Evolutionary conservation across 2,797 vertebrate genomes (phyloP).

Genomic region (Chromobotia macracanthus): DNA sequence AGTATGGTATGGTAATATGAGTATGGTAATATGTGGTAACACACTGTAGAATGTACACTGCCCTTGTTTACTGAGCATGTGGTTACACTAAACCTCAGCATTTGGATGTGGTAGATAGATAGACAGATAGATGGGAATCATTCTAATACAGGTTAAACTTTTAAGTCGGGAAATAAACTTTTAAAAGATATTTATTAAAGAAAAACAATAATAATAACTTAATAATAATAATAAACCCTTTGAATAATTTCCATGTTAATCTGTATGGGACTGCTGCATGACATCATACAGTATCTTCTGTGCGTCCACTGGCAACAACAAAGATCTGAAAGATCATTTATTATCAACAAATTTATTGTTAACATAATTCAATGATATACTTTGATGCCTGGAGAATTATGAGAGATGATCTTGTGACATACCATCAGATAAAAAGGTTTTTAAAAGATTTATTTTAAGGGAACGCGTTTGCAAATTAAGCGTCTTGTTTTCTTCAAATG

Average conservation of each 20-base stretch:
- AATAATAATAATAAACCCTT: too few relatives aligned
- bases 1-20: not conserved
- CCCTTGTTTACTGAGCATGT: slow-evolving; percentile 1
- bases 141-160: too few relatives aligned
- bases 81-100: slow-evolving; percentile 8
- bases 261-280: not conserved
- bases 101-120: not conserved
- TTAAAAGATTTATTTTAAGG: not conserved
- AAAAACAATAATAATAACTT: too few relatives aligned
- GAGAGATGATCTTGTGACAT: too few relatives aligned
- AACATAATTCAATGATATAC: too few relatives aligned
- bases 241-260: too few relatives aligned
- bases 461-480: slow-evolving; percentile 51
- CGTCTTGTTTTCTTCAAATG: slow-evolving; percentile 38
- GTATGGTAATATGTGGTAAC: slow-evolving; percentile 36
- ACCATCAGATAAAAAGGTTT: not conserved
- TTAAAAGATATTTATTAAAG: too few relatives aligned
- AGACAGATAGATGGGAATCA: not conserved
- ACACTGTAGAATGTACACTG: not conserved
- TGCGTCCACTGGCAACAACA: not conserved
- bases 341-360: too few relatives aligned
- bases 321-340: too few relatives aligned
- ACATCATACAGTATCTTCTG: not conserved
- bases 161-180: too few relatives aligned
- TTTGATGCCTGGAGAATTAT: too few relatives aligned